Base-by-base conservation (phyloP, 2,888 invertebrate species). In the Drosophila trichaetosa region DNA sequence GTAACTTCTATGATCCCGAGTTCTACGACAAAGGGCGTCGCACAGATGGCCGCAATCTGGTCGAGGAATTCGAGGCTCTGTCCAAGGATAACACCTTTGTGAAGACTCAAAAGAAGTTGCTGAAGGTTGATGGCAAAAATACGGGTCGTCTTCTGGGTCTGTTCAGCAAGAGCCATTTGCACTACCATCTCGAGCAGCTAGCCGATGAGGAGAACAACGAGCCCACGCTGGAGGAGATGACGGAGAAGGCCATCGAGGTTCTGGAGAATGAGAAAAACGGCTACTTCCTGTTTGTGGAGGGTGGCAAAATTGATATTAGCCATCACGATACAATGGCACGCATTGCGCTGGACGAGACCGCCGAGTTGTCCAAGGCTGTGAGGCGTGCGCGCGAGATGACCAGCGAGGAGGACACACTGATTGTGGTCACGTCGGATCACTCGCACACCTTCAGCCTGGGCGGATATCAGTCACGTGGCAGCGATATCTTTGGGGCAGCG, bases 341-440 rank as follows among this genome's bases (percentile, higher is more conserved):
- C 38, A 83, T 91, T 16, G 92, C 93, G 0, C 66, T 93, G 27
- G 92, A 93, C 56, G 93, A 93, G 66, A 93, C 93, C 0, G 94
- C 96, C 0, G 96, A 97, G 88, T 94, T 98, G 59, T 95, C 96
- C 24, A 95, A 95, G 76, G 96, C 98, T 2, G 94, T 97, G 8
- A 92, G 94, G 83, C 93, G 93, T 51, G 96, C 97, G 0, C 78
- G 95, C 40, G 91, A 94, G 52, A 92, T 96, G 92, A 95, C 96
- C 0, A 93, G 94, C 72, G 91, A 92, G 0, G 93, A 95, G 0
- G 96, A 98, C 31, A 98, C 98, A 0, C 93, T 98, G 27, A 94
- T 97, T 8, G 94, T 98, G 0, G 97, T 97, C 7, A 97, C 97
- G 0, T 94, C 97, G 0, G 97, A 97, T 92, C 97, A 97, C 87